Evolutionary conservation across 2,113 vertebrate species (phyloP).

Genomic region (Menura novaehollandiae): DNA sequence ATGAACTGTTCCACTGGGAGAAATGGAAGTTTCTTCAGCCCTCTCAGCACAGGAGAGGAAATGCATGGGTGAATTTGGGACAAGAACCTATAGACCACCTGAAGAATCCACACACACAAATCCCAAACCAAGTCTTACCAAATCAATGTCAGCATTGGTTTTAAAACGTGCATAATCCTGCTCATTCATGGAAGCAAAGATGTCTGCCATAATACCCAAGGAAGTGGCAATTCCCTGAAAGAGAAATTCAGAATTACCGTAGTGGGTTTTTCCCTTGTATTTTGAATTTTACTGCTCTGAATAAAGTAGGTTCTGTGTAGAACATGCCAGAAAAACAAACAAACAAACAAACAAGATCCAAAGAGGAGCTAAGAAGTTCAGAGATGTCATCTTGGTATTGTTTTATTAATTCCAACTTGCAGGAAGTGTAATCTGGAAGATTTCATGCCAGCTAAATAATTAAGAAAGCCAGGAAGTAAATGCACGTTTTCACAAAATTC

Average conservation of each 20-base stretch:
- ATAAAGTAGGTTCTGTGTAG: not conserved
- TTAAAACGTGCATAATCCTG: slow-evolving; percentile 83
- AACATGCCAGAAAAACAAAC: not conserved
- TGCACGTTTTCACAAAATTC: not conserved
- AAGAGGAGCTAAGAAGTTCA: not conserved
- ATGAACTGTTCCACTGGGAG: not conserved
- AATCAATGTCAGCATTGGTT: slow-evolving; percentile 68
- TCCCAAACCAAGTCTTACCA: slow-evolving; percentile 72
- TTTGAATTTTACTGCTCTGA: not conserved
- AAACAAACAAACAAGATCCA: not conserved
- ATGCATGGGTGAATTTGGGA: not conserved
- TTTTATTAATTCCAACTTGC: not conserved
- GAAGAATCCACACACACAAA: not conserved
- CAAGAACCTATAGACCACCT: not conserved
- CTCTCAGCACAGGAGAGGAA: not conserved
- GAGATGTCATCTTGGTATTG: not conserved
- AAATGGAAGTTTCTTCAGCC: not conserved
- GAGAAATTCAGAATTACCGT: not conserved
- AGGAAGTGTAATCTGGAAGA: not conserved
- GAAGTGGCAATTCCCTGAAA: slow-evolving; percentile 86
- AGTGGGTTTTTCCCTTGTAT: not conserved
- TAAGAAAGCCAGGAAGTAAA: not conserved
- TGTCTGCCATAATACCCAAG: slow-evolving; percentile 86
- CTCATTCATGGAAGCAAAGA: slow-evolving; percentile 90
- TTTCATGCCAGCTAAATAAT: not conserved